Evolutionary conservation across 2,113 vertebrate species (phyloP).

Genomic region (Microtus oregoni): DNA sequence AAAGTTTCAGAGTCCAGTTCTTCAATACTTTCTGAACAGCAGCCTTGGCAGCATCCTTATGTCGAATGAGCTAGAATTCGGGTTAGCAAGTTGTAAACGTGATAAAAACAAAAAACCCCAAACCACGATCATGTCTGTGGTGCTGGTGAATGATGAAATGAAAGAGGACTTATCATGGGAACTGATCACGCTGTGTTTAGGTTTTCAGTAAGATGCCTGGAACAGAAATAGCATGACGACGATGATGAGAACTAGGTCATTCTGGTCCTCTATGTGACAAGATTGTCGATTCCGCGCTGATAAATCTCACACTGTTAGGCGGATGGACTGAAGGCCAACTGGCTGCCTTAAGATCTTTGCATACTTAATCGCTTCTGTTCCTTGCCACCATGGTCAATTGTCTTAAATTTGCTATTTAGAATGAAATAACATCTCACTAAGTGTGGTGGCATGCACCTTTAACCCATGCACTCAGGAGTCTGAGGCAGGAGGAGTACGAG

Average conservation of each 20-base stretch:
- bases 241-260: slow-evolving; percentile 25
- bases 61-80: slow-evolving; percentile 26
- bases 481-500: too few species aligned
- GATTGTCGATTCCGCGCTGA: background rate
- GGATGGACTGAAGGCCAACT: background rate
- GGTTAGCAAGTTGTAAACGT: slow-evolving; percentile 51
- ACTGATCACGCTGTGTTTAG: background rate
- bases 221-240: background rate
- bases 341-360: background rate
- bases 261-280: background rate
- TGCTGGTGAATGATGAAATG: slow-evolving; percentile 7
- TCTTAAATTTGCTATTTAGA: slow-evolving; percentile 50
- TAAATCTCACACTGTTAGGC: background rate
- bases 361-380: background rate
- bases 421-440: background rate
- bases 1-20: background rate
- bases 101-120: background rate
- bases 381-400: background rate
- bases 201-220: slow-evolving; percentile 35
- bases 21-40: background rate
- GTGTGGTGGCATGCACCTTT: background rate
- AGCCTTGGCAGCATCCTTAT: background rate
- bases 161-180: slow-evolving; percentile 12
- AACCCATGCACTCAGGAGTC: background rate
- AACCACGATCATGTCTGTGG: background rate